Base-by-base conservation (phyloP, 2,888 invertebrate species). In the Drosophila helvetica region DNA sequence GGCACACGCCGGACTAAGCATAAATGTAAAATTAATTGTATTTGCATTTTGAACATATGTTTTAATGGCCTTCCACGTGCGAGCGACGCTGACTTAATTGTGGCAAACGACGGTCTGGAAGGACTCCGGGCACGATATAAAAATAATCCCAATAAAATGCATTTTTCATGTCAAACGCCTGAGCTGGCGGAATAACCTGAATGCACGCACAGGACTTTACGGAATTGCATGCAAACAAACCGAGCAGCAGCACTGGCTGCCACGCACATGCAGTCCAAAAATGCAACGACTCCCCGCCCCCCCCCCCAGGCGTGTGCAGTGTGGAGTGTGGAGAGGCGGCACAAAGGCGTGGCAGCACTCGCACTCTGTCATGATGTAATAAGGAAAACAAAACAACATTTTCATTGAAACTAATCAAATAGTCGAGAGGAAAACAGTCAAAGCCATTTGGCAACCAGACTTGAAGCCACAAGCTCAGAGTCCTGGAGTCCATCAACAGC, bases 121-220 rank as follows among this genome's bases (percentile, higher is more conserved):
- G 46, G 59, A 65, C 59, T 58, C 64, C 55, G 82, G 53, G 65
- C 83, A 80, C 75, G 74, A 79, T 86, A 83, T 86, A 77, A 78
- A 82, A 86, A 89, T 88, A 89, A 89, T 90, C 84, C 87, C 80
- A 79, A 88, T 87, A 87, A 82, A 89, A 89, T 89, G 88, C 89
- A 88, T 79, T 89, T 89, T 89, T 89, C 90, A 90, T 89, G 90
- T 84, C 89, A 86, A 87, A 83, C 78, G 86, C 79, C 78, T 89
- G 89, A 89, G 89, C 89, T 82, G 84, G 66, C 77, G 79, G 79
- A 89, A 82, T 86, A 88, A 88, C 80, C 84, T 73, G 87, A 89
- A 74, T 88, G 89, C 89, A 89, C 89, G 89, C 85, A 87, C 89
- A 87, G 89, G 89, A 86, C 80, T 86, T 85, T 86, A 64, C 57